These are phyloP conservation scores for Oryzias woworae DNA, from an alignment of 2,113 vertebrate genomes.

Conservation along the genomic window DNA sequence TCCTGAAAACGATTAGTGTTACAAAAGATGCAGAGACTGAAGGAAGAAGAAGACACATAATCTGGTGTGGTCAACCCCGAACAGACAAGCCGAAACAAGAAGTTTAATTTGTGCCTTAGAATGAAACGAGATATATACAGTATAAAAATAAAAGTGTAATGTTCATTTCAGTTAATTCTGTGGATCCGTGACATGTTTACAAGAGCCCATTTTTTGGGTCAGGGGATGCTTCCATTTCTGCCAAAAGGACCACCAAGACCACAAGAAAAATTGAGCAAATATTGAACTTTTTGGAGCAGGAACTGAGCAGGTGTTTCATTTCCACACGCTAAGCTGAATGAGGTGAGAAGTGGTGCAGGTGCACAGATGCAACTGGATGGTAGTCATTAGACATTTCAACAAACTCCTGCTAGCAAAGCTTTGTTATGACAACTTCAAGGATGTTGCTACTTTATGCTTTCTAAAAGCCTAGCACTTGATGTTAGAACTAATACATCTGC, in stretches of 20 bases:
- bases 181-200: too few species aligned
- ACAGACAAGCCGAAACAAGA: too few species aligned
- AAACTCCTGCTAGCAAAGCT: slow-evolving; percentile 3
- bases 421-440: background rate
- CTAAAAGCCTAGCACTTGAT: slow-evolving; percentile 5
- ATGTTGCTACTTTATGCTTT: background rate
- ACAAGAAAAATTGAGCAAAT: slow-evolving; percentile 6
- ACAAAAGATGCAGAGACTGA: too few species aligned
- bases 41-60: too few species aligned
- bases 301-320: slow-evolving; percentile 13
- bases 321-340: slow-evolving; percentile 9
- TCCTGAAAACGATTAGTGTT: too few species aligned
- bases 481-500: background rate
- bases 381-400: background rate
- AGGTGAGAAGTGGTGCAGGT: background rate
- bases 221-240: background rate
- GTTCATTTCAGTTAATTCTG: too few species aligned
- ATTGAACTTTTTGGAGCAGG: background rate
- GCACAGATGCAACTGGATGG: slow-evolving; percentile 1
- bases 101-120: too few species aligned
- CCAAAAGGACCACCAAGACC: background rate
- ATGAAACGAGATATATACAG: too few species aligned
- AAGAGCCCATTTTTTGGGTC: too few species aligned
- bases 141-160: too few species aligned
- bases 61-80: too few species aligned